These are phyloP conservation scores for Brachypalpus laphriformis DNA, from an alignment of 2,888 invertebrate species.

Conservation along the genomic window DNA sequence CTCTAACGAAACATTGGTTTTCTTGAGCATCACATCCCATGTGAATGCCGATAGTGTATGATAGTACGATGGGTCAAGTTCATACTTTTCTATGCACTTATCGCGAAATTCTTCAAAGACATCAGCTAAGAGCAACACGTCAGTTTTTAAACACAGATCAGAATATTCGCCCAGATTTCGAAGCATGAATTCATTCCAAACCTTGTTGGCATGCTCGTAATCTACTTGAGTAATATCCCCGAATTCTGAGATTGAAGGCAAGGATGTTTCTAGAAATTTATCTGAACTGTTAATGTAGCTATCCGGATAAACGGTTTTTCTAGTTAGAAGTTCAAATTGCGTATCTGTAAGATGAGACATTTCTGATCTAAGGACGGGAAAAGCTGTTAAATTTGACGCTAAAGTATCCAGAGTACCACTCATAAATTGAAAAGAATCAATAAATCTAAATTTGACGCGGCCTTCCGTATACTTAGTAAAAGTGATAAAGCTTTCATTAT, in stretches of 20 bases:
- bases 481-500: neutral
- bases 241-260: neutral
- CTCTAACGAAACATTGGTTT: neutral
- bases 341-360: neutral
- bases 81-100: constrained; percentile 3
- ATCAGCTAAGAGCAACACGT: constrained; percentile 22
- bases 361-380: neutral
- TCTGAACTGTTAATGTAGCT: neutral
- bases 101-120: constrained; percentile 31
- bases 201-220: neutral
- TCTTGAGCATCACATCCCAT: neutral
- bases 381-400: neutral
- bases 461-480: neutral
- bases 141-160: constrained; percentile 21
- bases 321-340: neutral
- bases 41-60: neutral
- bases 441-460: neutral
- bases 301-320: neutral
- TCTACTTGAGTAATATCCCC: neutral
- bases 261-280: constrained; percentile 2
- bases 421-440: neutral
- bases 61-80: neutral
- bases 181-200: neutral
- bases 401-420: neutral
- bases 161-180: neutral